phyloP scores from a whole-genome alignment of 1,140 invertebrate species.

The Calliphora vicina region DNA sequence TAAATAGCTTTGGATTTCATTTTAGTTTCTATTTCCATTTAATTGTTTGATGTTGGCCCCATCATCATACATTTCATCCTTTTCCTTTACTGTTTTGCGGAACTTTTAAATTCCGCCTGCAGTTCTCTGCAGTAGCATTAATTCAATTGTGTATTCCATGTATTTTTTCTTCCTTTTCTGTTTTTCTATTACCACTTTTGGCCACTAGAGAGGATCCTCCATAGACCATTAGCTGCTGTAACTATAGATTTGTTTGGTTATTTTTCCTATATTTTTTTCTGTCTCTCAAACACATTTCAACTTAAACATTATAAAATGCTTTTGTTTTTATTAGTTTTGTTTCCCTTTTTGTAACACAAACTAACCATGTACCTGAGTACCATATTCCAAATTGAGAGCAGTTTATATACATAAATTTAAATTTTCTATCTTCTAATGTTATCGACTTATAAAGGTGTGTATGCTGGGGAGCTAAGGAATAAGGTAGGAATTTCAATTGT shows the following conservation, averaged over 20 bases:
- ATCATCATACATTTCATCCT: neutral
- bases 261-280: neutral
- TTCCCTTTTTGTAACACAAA: neutral
- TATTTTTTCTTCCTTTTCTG: neutral
- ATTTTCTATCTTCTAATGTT: too few species aligned
- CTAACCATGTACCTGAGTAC: neutral
- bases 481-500: too few species aligned
- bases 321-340: neutral
- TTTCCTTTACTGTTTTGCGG: neutral
- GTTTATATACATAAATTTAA: too few species aligned
- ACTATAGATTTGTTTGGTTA: neutral
- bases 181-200: neutral
- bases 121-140: neutral
- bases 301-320: neutral
- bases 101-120: neutral
- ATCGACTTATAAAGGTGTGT: too few species aligned
- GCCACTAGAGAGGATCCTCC: neutral
- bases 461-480: too few species aligned
- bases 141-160: neutral
- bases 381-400: too few species aligned
- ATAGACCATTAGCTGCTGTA: neutral
- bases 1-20: too few species aligned
- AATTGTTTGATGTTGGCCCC: too few species aligned
- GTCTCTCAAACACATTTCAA: too few species aligned
- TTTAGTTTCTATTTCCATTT: too few species aligned